Base-by-base conservation (phyloP, 2,113 vertebrate genomes). In the Osmerus mordax region DNA sequence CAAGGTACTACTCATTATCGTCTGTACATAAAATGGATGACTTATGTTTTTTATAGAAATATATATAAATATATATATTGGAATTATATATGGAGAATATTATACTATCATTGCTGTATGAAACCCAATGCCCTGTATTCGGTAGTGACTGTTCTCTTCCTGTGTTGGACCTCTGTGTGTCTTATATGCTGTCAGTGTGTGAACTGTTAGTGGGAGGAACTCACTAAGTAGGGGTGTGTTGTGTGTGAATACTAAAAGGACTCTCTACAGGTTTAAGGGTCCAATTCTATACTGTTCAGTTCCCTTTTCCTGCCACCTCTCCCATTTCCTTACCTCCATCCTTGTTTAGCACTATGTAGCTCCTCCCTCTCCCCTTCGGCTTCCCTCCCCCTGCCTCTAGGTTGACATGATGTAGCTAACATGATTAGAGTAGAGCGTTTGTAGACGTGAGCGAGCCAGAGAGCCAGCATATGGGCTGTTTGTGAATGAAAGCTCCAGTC, bases 11-110 rank as follows among this genome's bases (percentile, higher is more conserved):
- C 86, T 92, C 84, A 87, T 86, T 88, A 91, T 87, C 79, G 75
- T 89, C 79, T 92, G 91, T 92, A 94, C 85, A 92, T 91, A 92
- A 90, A 91, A 92, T 91, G 87, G 83, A 91, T 89, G 84, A 90
- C 84, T 87, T 91, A 92, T 86, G 87, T 92, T 93, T 92, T 91
- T 91, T 91, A 91, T 90, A 91, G 78, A 90, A 87, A 90, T 87
- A 84, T 65, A 80, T 65, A 80, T 75, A 80, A 65, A 76, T 83
- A 89, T 87, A 90, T 88, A 91, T 92, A 92, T 91, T 87, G 86
- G 85, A 91, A 90, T 91, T 93, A 90, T 91, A 89, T 87, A 91
- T 91, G 87, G 84, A 90, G 85, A 92, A 89, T 77, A 88, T 71
- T 88, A 89, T 89, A 88, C 87, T 89, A 91, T 88, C 71, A 83